Evolutionary conservation across 1,140 invertebrate species (phyloP).

Genomic region (Oedothorax gibbosus): DNA sequence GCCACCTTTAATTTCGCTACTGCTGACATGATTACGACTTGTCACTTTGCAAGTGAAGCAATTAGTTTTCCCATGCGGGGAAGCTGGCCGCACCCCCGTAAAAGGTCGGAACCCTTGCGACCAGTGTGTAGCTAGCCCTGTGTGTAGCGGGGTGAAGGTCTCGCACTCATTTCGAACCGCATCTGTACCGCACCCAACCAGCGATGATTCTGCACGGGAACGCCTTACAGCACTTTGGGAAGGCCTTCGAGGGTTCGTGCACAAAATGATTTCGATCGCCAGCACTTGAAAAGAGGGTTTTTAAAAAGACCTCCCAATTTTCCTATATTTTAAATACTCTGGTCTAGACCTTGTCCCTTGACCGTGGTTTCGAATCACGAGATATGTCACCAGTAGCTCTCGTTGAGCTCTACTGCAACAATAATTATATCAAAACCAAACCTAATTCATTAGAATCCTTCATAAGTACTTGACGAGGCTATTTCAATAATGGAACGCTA

Average conservation of each 20-base stretch:
- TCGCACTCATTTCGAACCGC: conserved; percentile 43
- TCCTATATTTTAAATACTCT: too few species aligned
- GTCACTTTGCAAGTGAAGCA: conserved; percentile 49
- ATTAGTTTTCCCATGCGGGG: conserved; percentile 56
- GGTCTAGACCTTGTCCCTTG: too few species aligned
- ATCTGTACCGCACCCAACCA: conserved; percentile 50
- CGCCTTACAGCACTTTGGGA: conserved; percentile 33
- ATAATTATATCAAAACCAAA: too few species aligned
- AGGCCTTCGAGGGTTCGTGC: conserved; percentile 40
- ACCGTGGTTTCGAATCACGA: too few species aligned
- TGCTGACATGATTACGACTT: conserved; percentile 59
- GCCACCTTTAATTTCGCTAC: conserved; percentile 58
- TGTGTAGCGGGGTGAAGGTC: conserved; percentile 17
- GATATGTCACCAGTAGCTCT: too few species aligned
- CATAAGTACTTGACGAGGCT: too few species aligned
- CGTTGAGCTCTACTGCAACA: too few species aligned
- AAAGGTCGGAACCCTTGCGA: conserved; percentile 51
- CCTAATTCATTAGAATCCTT: too few species aligned
- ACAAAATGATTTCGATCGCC: conserved; percentile 28
- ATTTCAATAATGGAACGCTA: too few species aligned
- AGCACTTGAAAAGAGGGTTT: too few species aligned
- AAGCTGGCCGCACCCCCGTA: conserved; percentile 40
- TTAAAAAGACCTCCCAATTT: too few species aligned
- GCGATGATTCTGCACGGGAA: conserved; percentile 43
- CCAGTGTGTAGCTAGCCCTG: conserved; percentile 3